Percentiles rank a stretch among this genome's conserved stretches.
These are phyloP conservation scores for Cepaea hortensis DNA, from an alignment of 2,888 invertebrate species.

Conservation along the genomic window DNA sequence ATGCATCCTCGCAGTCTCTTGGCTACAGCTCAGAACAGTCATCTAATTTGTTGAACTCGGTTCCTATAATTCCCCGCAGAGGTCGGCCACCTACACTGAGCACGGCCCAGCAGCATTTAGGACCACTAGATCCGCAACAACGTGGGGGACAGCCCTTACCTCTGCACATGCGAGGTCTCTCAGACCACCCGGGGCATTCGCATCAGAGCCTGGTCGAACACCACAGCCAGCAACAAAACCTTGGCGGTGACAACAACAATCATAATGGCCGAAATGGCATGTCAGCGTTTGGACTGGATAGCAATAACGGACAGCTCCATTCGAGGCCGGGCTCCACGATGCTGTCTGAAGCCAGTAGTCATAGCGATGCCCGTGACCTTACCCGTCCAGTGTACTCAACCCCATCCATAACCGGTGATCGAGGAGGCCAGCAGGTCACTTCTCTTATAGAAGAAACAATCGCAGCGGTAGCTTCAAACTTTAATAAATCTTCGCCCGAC, in stretches of 20 bases:
- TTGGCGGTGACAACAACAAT: conserved; percentile 39
- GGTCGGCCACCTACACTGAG: conserved; percentile 43
- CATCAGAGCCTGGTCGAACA: conserved; percentile 48
- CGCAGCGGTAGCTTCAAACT: conserved; percentile 45
- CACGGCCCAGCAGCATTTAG: conserved; percentile 26
- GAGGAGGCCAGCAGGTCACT: background rate
- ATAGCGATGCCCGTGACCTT: conserved; percentile 45
- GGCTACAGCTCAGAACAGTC: conserved; percentile 39
- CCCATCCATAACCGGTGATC: conserved; percentile 34
- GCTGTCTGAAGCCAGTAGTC: conserved; percentile 50
- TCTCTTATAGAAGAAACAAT: conserved; percentile 48
- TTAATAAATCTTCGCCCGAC: conserved; percentile 36
- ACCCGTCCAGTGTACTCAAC: conserved; percentile 48
- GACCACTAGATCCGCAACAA: conserved; percentile 52
- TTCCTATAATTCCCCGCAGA: conserved; percentile 8
- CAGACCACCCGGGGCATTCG: conserved; percentile 51
- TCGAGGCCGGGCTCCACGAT: conserved; percentile 40
- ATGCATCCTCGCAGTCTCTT: conserved; percentile 23
- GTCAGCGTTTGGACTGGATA: conserved; percentile 51
- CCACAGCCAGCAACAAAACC: conserved; percentile 41
- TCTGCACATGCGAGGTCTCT: conserved; percentile 49
- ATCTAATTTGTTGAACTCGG: conserved; percentile 35
- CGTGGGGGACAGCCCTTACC: conserved; percentile 45
- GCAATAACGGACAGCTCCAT: conserved; percentile 46
- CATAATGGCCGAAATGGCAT: conserved; percentile 45